A percentile compares a stretch with the other conserved stretches of the same genome.
phyloP scores from a whole-genome alignment of 1,140 invertebrate species.

The Pomacea maculata region DNA sequence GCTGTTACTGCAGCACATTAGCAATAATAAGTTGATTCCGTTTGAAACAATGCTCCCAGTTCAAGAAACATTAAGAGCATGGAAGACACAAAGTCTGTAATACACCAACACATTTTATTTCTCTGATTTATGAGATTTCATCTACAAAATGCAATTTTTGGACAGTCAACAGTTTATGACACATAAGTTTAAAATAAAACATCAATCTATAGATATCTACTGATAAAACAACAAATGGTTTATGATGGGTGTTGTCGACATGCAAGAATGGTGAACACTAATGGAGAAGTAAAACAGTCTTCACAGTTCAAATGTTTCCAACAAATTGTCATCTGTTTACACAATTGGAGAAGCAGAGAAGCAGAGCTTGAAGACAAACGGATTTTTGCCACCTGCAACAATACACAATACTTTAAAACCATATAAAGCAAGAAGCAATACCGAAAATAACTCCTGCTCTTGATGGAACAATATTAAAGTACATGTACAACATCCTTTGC shows the following conservation, averaged over 20 bases:
- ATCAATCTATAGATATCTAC: neutral
- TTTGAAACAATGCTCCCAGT: no score
- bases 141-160: no score
- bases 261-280: neutral
- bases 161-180: no score
- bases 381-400: conserved; percentile 89
- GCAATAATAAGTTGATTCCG: no score
- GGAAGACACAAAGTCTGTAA: no score
- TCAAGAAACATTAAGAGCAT: no score
- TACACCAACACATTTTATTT: no score
- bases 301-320: neutral
- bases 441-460: neutral
- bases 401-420: conserved; percentile 27
- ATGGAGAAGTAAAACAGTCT: neutral
- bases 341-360: conserved; percentile 55
- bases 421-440: conserved; percentile 13
- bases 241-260: neutral
- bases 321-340: neutral
- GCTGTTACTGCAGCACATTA: no score
- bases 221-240: neutral
- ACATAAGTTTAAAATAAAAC: neutral
- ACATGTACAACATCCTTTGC: no score
- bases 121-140: no score
- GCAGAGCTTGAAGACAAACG: conserved; percentile 92
- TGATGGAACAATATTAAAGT: no score